A percentile compares a stretch with the other conserved stretches of the same genome.
These are phyloP conservation scores for Mnemiopsis leidyi DNA, from an alignment of 37 sponge, comb jelly and placozoan species.

Conservation along the genomic window DNA sequence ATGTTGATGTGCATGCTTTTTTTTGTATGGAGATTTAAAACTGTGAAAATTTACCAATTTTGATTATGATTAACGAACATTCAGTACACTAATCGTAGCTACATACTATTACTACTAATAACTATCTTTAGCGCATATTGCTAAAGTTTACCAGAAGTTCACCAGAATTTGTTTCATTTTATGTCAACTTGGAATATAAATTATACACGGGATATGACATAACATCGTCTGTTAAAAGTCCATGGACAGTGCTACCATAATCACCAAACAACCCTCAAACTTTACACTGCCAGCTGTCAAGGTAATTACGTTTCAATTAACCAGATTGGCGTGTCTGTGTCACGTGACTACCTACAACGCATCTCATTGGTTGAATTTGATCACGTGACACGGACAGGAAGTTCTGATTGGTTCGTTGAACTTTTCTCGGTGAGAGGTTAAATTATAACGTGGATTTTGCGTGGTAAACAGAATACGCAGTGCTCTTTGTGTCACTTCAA, in stretches of 20 bases:
- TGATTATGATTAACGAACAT: neutral
- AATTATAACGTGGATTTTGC: neutral
- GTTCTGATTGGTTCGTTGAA: neutral
- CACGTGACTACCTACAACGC: neutral
- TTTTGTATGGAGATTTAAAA: neutral
- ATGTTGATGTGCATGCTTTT: neutral
- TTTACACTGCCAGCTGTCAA: neutral
- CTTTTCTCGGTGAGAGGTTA: neutral
- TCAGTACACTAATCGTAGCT: too few species aligned
- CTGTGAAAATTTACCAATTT: neutral
- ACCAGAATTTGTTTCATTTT: neutral
- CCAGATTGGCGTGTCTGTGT: neutral
- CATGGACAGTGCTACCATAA: neutral
- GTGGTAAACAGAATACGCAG: too few species aligned
- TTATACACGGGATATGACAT: neutral
- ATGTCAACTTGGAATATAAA: neutral
- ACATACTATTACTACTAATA: neutral
- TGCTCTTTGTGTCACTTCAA: too few species aligned
- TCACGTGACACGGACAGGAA: neutral
- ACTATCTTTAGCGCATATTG: too few species aligned
- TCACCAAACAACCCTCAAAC: neutral
- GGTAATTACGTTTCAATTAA: neutral
- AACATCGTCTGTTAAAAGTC: neutral
- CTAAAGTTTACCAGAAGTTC: neutral
- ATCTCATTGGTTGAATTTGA: neutral